Conservation (phyloP, 2,113 vertebrate genomes). For the Myotis yumanensis region DNA sequence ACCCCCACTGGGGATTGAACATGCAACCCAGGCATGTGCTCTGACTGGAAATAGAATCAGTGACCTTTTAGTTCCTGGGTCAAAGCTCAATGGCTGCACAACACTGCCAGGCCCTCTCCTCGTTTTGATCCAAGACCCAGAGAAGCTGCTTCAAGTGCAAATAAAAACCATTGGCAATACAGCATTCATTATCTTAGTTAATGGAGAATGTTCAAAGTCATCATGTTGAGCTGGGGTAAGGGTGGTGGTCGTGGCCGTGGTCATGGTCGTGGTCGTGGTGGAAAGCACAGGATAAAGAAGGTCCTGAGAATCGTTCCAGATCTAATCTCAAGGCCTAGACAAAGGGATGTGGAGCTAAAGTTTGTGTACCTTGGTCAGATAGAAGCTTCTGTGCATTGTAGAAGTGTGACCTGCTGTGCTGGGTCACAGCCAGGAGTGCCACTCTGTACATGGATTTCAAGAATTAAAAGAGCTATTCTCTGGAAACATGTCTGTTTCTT, state of each 20-base stretch:
- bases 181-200: neutral
- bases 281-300: neutral
- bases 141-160: neutral
- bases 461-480: neutral
- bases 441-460: neutral
- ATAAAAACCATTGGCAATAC: neutral
- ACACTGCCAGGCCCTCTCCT: neutral
- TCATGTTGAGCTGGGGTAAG: neutral
- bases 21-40: no score
- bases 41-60: no score
- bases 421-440: neutral
- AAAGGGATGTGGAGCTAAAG: neutral
- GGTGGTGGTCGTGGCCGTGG: accelerated
- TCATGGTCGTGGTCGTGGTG: accelerated
- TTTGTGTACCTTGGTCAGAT: accelerated
- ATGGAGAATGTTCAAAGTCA: neutral
- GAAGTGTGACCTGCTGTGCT: neutral
- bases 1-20: no score
- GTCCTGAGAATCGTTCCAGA: neutral
- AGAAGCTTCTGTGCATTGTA: neutral
- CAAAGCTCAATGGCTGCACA: no score
- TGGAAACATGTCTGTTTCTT: neutral
- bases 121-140: neutral
- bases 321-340: neutral
- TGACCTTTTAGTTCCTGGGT: no score